These are phyloP conservation scores for Drosophila atripex DNA, from an alignment of 2,888 invertebrate species.

Conservation along the genomic window DNA sequence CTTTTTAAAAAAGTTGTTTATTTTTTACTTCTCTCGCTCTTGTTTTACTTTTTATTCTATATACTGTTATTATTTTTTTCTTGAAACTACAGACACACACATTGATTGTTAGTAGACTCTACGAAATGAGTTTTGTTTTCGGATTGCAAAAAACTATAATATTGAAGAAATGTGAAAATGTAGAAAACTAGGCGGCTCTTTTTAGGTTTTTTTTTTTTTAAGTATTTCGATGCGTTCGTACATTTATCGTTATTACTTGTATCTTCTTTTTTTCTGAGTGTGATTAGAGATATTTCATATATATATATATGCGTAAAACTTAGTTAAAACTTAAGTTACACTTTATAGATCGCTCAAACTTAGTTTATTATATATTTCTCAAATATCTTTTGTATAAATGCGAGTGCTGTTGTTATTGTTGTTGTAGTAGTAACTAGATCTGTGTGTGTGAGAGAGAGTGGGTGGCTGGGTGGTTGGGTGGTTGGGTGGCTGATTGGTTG, in stretches of 20 bases:
- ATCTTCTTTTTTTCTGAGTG: conserved; percentile 5
- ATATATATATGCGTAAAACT: conserved; percentile 30
- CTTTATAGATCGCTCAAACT: conserved; percentile 7
- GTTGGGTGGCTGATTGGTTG: conserved; percentile 1
- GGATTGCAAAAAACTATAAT: conserved; percentile 21
- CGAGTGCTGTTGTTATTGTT: conserved; percentile 69
- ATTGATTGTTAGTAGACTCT: conserved; percentile 62
- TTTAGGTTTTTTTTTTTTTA: conserved; percentile 13
- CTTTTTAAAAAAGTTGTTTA: conserved; percentile 24
- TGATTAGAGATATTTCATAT: conserved; percentile 21
- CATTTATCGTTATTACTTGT: conserved; percentile 1
- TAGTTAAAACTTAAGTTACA: conserved; percentile 17
- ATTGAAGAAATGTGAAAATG: conserved; percentile 12
- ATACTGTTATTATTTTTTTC: conserved; percentile 10
- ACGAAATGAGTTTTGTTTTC: conserved; percentile 36
- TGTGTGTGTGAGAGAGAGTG: conserved; percentile 12
- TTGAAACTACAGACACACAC: conserved; percentile 66
- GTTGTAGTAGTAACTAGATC: conserved; percentile 14
- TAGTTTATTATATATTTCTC: conserved; percentile 15
- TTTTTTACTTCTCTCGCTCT: conserved; percentile 16
- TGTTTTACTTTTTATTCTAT: background rate
- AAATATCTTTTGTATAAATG: conserved; percentile 53
- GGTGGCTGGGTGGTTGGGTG: conserved; percentile 12
- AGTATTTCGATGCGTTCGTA: conserved; percentile 11
- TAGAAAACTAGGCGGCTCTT: conserved; percentile 33